Percentiles rank a stretch among this genome's conserved stretches.
Conservation (phyloP, 2,113 vertebrate genomes). For the Notiomystis cincta region DNA sequence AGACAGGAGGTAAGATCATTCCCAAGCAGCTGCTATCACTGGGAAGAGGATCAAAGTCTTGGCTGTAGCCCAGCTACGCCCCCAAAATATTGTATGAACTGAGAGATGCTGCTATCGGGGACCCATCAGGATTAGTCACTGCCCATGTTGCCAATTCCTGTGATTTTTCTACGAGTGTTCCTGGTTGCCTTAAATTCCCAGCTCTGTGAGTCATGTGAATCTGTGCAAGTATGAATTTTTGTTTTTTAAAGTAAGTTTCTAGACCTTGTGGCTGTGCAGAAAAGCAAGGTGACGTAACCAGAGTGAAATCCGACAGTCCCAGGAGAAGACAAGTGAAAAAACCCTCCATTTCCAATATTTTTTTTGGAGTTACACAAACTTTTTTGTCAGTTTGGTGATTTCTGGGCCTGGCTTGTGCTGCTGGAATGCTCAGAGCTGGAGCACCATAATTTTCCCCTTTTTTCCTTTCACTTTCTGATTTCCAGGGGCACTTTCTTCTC, state of each 20-base stretch:
- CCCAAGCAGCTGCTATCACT: background rate
- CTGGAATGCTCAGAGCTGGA: background rate
- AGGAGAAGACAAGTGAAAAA: background rate
- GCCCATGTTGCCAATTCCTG: background rate
- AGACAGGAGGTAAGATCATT: background rate
- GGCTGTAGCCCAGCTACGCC: background rate
- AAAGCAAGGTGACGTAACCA: background rate
- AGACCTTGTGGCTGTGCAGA: background rate
- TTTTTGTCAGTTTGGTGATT: background rate
- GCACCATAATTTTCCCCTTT: background rate
- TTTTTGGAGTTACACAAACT: background rate
- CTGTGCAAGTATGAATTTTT: background rate
- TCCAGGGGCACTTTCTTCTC: background rate
- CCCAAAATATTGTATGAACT: background rate
- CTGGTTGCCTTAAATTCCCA: background rate
- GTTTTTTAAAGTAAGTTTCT: background rate
- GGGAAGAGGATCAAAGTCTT: slow-evolving; percentile 17
- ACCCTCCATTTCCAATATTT: background rate
- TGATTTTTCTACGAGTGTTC: background rate
- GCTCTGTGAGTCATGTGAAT: background rate
- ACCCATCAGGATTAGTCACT: slow-evolving; percentile 30
- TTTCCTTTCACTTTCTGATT: background rate
- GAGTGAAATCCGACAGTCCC: background rate
- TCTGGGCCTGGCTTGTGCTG: background rate
- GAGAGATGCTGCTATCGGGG: background rate